Evolutionary conservation across 2,888 invertebrate species (phyloP), one percentile per base, ranked within the genome.

Genomic region (Erebia ligea): DNA sequence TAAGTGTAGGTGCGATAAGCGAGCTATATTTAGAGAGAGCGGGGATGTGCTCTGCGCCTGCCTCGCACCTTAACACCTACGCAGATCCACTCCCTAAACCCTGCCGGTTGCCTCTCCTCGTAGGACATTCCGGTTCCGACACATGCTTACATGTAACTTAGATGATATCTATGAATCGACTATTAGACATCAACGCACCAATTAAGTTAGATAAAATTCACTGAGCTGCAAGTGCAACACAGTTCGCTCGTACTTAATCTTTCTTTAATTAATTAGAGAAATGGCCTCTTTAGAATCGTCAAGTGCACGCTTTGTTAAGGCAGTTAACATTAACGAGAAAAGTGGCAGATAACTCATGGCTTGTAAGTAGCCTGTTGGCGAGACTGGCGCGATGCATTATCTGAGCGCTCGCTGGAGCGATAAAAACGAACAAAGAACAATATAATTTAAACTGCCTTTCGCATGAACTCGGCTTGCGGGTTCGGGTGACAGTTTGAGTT

Each of bases 351-450:
- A 91, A 89, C 82, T 90, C 85, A 84, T 89, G 82, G 58, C 74
- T 74, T 77, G 71, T 75, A 78, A 80, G 82, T 77, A 79, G 78
- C 73, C 75, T 74, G 78, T 77, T 76, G 75, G 76, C 76, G 76
- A 73, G 75, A 64, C 77, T 73, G 76, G 73, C 81, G 82, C 81
- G 82, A 78, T 84, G 86, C 83, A 90, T 90, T 92, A 92, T 90
- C 91, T 89, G 84, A 88, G 86, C 89, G 89, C 84, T 90, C 89
- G 89, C 84, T 90, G 85, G 86, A 88, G 88, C 91, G 91, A 92
- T 92, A 91, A 90, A 90, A 90, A 88, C 85, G 90, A 90, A 92
- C 92, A 92, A 92, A 92, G 92, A 91, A 91, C 90, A 90, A 92
- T 90, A 90, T 89, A 88, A 86, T 85, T 89, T 83, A 85, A 75